Evolutionary conservation across 2,797 vertebrate genomes (phyloP).

Genomic region (Rhynchotus rufescens): DNA sequence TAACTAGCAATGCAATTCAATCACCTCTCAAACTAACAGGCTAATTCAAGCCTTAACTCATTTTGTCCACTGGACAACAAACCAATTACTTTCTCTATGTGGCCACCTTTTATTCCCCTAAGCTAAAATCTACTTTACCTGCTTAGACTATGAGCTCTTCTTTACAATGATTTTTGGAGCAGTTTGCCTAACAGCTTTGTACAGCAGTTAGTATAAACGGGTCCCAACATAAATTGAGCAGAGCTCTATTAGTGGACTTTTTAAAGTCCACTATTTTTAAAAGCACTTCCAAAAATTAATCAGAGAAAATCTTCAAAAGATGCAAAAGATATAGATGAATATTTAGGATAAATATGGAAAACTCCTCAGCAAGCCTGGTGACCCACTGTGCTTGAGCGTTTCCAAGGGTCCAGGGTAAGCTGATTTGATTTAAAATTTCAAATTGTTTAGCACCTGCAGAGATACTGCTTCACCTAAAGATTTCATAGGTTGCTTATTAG

Average conservation of each 20-base stretch:
- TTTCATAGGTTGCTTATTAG: background rate
- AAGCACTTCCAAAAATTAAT: background rate
- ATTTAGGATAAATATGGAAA: background rate
- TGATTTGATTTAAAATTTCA: background rate
- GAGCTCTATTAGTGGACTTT: background rate
- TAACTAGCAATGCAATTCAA: background rate
- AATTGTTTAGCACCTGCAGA: background rate
- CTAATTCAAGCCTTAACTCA: background rate
- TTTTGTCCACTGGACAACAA: background rate
- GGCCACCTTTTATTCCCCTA: background rate
- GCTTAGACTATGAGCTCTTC: background rate
- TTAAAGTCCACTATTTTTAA: background rate
- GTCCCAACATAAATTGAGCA: background rate
- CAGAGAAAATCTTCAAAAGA: background rate
- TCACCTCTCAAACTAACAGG: background rate
- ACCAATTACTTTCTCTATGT: background rate
- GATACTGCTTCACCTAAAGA: background rate
- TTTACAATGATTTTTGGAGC: background rate
- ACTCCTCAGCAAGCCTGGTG: background rate
- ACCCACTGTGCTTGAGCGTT: background rate
- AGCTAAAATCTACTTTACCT: background rate
- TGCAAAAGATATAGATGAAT: background rate
- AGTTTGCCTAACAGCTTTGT: background rate
- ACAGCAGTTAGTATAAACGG: background rate
- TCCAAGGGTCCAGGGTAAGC: background rate